Conservation (phyloP, 2,797 vertebrate species). For the Labeo calbasu region DNA sequence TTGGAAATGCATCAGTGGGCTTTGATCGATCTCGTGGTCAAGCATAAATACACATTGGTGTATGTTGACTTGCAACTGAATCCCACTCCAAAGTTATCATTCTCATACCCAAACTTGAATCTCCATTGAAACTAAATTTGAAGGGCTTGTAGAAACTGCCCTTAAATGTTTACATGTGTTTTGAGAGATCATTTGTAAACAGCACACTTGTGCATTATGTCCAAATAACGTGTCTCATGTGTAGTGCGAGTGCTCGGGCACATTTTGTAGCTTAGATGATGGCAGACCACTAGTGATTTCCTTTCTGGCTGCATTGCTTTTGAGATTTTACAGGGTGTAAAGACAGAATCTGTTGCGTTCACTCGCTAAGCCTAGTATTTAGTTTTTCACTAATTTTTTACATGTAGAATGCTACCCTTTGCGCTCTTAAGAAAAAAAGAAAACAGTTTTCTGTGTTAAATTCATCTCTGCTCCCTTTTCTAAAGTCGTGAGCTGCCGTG, state of each 20-base stretch:
- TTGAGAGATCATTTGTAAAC: conserved; percentile 16
- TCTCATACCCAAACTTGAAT: conserved; percentile 18
- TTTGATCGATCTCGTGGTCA: not conserved
- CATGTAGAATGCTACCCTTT: not conserved
- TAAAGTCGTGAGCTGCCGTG: conserved; percentile 1
- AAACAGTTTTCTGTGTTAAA: conserved; percentile 8
- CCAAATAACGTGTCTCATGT: conserved; percentile 11
- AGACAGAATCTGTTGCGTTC: conserved; percentile 3
- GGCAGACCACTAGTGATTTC: conserved; percentile 24
- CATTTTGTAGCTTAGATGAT: conserved; percentile 29
- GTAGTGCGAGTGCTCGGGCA: conserved; percentile 7
- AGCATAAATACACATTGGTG: not conserved
- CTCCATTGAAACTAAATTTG: conserved; percentile 20
- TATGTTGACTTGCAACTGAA: conserved; percentile 30
- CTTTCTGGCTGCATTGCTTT: not conserved
- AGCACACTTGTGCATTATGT: conserved; percentile 9
- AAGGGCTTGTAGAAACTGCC: conserved; percentile 1
- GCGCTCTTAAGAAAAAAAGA: conserved; percentile 23
- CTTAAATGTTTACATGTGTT: conserved; percentile 40
- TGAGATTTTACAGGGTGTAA: conserved; percentile 33
- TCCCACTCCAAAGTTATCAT: conserved; percentile 15
- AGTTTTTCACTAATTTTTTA: conserved; percentile 3
- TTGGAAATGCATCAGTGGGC: conserved; percentile 28
- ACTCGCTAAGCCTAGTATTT: not conserved
- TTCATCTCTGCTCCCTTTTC: conserved; percentile 20